Evolutionary conservation across 2,113 vertebrate species (phyloP).

Genomic region (Cromileptes altivelis): DNA sequence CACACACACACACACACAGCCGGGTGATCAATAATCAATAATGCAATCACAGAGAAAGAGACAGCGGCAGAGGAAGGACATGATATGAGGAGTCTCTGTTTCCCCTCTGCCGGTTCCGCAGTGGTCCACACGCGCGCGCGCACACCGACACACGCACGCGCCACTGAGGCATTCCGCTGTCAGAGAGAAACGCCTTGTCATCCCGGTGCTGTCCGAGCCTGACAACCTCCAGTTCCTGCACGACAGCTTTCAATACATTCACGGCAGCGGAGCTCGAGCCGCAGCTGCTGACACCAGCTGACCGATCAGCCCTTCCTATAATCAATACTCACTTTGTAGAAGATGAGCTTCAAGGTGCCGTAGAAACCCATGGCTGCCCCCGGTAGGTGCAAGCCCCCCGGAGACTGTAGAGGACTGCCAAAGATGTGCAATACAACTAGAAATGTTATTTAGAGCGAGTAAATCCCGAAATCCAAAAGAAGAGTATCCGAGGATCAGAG

Average conservation of each 20-base stretch:
- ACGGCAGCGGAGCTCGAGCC: too few relatives aligned
- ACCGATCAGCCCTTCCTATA: background rate
- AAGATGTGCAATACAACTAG: fast-evolving
- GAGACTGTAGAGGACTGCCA: background rate
- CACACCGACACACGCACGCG: conserved; percentile 39
- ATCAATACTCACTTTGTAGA: conserved; percentile 94
- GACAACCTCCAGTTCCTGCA: conserved; percentile 9
- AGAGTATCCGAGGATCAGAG: background rate
- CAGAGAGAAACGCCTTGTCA: conserved; percentile 78
- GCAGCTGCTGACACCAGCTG: background rate
- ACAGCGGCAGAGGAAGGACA: background rate
- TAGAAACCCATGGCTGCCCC: conserved; percentile 94
- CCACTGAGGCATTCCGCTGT: conserved; percentile 39
- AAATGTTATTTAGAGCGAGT: fast-evolving
- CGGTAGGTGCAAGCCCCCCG: conserved; percentile 73
- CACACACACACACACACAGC: background rate
- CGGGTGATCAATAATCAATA: conserved; percentile 41
- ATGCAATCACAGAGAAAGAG: conserved; percentile 21
- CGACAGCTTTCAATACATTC: background rate
- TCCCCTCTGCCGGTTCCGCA: conserved; percentile 57
- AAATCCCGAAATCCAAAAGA: background rate
- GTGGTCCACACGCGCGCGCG: conserved; percentile 45
- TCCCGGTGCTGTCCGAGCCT: conserved; percentile 27
- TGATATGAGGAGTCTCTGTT: background rate
- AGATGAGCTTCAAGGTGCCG: conserved; percentile 98